Conservation (phyloP, 2,888 invertebrate species). For the Nebria brevicollis region DNA sequence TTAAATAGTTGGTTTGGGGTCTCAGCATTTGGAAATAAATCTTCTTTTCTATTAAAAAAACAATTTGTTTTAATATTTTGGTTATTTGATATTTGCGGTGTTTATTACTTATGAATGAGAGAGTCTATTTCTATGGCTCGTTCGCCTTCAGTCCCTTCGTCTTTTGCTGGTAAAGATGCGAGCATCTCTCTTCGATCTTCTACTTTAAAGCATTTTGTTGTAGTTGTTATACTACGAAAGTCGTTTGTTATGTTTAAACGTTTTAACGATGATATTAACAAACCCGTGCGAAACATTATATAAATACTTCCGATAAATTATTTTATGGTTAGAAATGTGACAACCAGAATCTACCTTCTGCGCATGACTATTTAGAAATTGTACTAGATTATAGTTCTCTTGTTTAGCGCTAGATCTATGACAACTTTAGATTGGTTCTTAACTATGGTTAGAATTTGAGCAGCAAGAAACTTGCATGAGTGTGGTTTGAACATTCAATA, state of each 20-base stretch:
- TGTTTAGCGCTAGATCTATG: no score
- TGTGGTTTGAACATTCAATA: no score
- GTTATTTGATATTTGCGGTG: conserved; percentile 6
- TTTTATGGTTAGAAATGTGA: conserved; percentile 39
- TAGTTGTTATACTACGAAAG: conserved; percentile 36
- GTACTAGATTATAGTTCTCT: no score
- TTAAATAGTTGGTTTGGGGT: conserved; percentile 79
- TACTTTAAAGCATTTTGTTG: conserved; percentile 55
- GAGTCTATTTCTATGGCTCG: conserved; percentile 76
- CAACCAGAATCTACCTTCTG: not conserved
- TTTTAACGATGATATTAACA: conserved; percentile 21
- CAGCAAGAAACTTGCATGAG: no score
- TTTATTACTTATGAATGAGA: conserved; percentile 68
- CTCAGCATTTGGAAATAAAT: conserved; percentile 77
- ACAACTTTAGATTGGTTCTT: no score
- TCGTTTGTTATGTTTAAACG: conserved; percentile 19
- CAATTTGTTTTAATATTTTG: conserved; percentile 16
- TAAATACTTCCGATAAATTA: not conserved
- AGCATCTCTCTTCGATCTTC: conserved; percentile 68
- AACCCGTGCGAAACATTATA: conserved; percentile 29
- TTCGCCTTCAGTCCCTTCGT: conserved; percentile 85
- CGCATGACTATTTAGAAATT: not conserved
- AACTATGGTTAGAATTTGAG: no score
- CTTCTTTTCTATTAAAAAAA: conserved; percentile 68
- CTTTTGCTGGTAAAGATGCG: conserved; percentile 66